Evolutionary conservation across 2,888 invertebrate species (phyloP).

Genomic region (Willowsia nigromaculata): DNA sequence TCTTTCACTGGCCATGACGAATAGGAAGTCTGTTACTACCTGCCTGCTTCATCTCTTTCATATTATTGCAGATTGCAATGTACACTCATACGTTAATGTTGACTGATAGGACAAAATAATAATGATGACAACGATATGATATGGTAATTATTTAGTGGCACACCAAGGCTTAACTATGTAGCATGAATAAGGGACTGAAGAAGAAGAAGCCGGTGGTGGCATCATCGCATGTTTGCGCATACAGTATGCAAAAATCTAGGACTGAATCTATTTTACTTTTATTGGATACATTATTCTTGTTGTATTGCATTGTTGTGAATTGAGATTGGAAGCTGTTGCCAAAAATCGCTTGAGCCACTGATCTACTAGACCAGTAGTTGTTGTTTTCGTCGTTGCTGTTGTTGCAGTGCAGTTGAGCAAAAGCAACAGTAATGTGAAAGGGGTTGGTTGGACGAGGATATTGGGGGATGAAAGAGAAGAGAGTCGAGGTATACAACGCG

Average conservation of each 20-base stretch:
- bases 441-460: not conserved
- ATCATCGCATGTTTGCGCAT: not conserved
- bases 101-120: conserved; percentile 2
- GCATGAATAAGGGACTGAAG: not conserved
- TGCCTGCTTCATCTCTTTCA: not conserved
- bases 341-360: conserved; percentile 64
- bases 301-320: not conserved
- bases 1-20: conserved; percentile 30
- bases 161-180: conserved; percentile 21
- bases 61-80: not conserved
- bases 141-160: conserved; percentile 67
- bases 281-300: conserved; percentile 31
- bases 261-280: conserved; percentile 63
- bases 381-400: not conserved
- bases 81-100: not conserved
- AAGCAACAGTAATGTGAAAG: conserved; percentile 7
- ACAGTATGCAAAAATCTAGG: conserved; percentile 67
- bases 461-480: not conserved
- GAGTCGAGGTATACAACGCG: not conserved
- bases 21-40: conserved; percentile 30
- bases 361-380: conserved; percentile 55
- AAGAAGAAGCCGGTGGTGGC: conserved; percentile 11
- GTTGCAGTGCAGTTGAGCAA: not conserved
- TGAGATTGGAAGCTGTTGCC: conserved; percentile 56
- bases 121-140: conserved; percentile 26